phyloP scores from a whole-genome alignment of 1,140 invertebrate genomes.

The Pogonomyrmex californicus region DNA sequence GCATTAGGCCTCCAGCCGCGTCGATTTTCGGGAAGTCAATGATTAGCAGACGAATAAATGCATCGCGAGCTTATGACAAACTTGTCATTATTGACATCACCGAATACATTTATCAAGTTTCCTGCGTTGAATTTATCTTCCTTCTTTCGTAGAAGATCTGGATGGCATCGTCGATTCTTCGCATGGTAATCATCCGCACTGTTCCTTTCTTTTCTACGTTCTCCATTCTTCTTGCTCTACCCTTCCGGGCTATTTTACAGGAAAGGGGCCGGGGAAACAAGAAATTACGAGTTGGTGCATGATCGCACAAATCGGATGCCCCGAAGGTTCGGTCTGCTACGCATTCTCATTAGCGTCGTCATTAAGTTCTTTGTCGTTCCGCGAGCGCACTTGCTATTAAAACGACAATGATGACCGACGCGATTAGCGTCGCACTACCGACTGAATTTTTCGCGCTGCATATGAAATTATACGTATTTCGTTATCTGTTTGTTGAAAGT shows the following conservation, averaged over 20 bases:
- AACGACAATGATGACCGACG: slow-evolving; percentile 59
- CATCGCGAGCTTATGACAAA: slow-evolving; percentile 1
- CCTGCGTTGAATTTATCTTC: slow-evolving; percentile 21
- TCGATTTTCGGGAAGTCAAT: slow-evolving; percentile 48
- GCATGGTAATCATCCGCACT: slow-evolving; percentile 44
- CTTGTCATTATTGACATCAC: slow-evolving; percentile 40
- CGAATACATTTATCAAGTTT: slow-evolving; percentile 11
- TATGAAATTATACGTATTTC: slow-evolving; percentile 14
- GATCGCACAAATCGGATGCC: slow-evolving; percentile 68
- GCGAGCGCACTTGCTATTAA: slow-evolving; percentile 48
- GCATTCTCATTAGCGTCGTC: slow-evolving; percentile 66
- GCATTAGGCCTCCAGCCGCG: slow-evolving; percentile 67
- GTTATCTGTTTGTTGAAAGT: background rate
- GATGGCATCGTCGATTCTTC: slow-evolving; percentile 14
- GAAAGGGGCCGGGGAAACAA: slow-evolving; percentile 7
- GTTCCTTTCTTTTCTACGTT: slow-evolving; percentile 20
- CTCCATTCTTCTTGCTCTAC: slow-evolving; percentile 6
- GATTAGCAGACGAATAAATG: slow-evolving; percentile 33
- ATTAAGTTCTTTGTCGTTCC: slow-evolving; percentile 66
- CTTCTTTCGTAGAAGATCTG: background rate
- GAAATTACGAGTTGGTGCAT: slow-evolving; percentile 64
- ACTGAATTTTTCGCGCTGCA: slow-evolving; percentile 37
- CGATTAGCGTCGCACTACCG: slow-evolving; percentile 49
- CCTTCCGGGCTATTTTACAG: slow-evolving; percentile 9
- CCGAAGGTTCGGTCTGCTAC: slow-evolving; percentile 62